Evolutionary conservation across 2,797 vertebrate genomes (phyloP), one percentile per base, ranked within the genome.

Genomic region (Pipistrellus nathusii): DNA sequence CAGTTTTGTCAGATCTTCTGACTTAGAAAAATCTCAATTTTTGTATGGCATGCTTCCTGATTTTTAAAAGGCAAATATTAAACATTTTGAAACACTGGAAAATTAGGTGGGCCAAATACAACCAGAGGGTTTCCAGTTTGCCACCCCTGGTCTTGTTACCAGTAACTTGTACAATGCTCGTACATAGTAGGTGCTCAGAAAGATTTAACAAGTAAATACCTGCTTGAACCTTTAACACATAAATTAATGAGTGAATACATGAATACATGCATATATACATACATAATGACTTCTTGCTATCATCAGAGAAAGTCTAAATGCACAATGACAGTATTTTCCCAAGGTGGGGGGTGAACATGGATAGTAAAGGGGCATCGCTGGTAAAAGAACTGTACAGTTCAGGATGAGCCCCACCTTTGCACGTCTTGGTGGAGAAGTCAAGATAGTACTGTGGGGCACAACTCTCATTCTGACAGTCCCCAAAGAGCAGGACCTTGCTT

Each of bases 381-480:
- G 10, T 32, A 9, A 68, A 82, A 76, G 15, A 53, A 59, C 5
- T 3, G 5, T 4, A 35, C 17, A 44, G 6, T 20, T 48, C 73
- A 44, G 62, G 46, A 55, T 44, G 64, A 87, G 64, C 17, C 78
- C 98, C 97, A 99, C 99, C 99, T 99, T 97, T 99, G 98, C 99
- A 99, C 8, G 96, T 98, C 32, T 96, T 98, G 66, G 97, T 99
- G 41, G 98, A 98, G 77, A 98, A 94, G 94, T 99, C 99, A n/a
- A 99, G 98, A 96, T 99, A 99, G 91, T 99, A 99, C 97, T 99
- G 99, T 21, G 99, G 99, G 73, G 99, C 98, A 20, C 99, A 99
- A 98, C 94, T 99, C 97, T 99, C 98, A 0, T 99, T 98, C 90
- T 98, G 99, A 96, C 99, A 99, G 30, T 99, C 99, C 21, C 99